Percentiles rank a stretch among this genome's conserved stretches.
These are phyloP conservation scores for Ciconia boyciana DNA, from an alignment of 2,113 vertebrate species.

Conservation along the genomic window DNA sequence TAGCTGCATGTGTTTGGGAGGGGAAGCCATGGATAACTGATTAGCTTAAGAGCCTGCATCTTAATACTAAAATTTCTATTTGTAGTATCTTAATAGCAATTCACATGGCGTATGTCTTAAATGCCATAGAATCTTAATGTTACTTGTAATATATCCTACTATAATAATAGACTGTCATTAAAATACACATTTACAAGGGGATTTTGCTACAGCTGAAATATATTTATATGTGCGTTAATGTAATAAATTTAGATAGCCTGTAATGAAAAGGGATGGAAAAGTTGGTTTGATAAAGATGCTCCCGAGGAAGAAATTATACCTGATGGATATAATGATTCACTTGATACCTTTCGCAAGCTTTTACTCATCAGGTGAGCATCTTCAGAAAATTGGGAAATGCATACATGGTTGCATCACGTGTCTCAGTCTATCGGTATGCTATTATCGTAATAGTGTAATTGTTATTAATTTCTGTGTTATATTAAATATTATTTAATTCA, in stretches of 20 bases:
- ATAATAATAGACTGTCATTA: neutral
- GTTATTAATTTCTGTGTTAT: neutral
- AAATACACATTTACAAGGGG: neutral
- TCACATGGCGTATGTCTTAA: neutral
- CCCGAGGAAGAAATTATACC: slow-evolving; percentile 78
- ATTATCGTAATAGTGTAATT: neutral
- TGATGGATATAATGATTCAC: slow-evolving; percentile 72
- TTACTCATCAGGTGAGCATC: slow-evolving; percentile 75
- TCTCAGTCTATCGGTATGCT: neutral
- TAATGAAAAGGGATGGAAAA: slow-evolving; percentile 76
- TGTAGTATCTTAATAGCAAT: neutral
- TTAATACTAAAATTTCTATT: neutral
- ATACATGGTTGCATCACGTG: neutral
- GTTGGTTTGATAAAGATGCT: slow-evolving; percentile 75
- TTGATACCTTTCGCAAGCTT: slow-evolving; percentile 74
- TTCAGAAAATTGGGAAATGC: neutral
- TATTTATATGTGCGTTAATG: neutral
- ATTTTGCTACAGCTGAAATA: neutral
- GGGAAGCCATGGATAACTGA: neutral
- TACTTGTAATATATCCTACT: neutral
- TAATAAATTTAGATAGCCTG: slow-evolving; percentile 59
- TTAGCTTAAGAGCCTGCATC: neutral
- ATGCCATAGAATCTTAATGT: neutral
- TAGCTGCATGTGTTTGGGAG: neutral
- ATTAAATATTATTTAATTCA: neutral